Evolutionary conservation across 1,140 invertebrate genomes (phyloP), one percentile per base, ranked within the genome.

Genomic region (Leptestheria dahalacensis): DNA sequence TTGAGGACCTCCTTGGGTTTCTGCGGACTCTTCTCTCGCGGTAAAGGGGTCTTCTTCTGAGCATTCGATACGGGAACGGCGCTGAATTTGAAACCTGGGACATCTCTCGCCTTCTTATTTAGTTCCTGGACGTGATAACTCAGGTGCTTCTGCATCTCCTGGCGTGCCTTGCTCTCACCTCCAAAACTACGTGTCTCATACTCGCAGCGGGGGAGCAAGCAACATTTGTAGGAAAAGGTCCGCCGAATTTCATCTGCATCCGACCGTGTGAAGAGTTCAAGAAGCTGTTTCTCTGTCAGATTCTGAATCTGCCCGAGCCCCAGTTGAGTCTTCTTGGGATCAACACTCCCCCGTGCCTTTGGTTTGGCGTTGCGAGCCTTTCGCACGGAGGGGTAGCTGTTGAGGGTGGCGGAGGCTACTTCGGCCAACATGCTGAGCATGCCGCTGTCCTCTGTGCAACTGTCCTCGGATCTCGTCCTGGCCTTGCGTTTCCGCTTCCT

Each of bases 181-280:
- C 78, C 78, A 72, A 79, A 80, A 68, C 78, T 80, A 2, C 72
- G 74, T 61, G 75, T 79, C 33, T 70, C 73, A 61, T 75, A 70
- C 10, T 69, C 64, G 61, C 79, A 81, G 49, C 67, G 65, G 18
- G 66, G 66, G 15, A 76, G 67, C 41, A 81, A 65, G 33, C 70
- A 70, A 66, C 79, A 81, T 1, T 72, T 72, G 61, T 74, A 80
- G 46, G 76, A 76, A 66, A 77, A 81, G 59, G 75, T 77, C 61
- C 73, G 68, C 59, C 75, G 75, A 48, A 79, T 71, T 68, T 80
- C 79, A 65, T 81, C 77, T 24, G 74, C 73, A 57, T 70, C 73
- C 59, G 76, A 72, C 56, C 77, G 71, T 46, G 78, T 70, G 66
- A 80, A 81, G n/a, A 77, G 73, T 61, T 76, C 78, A 11, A 81